These are phyloP conservation scores for Cladorhizidae sp. DNA, from an alignment of 37 sponge, comb jelly and placozoan species.

Conservation along the genomic window DNA sequence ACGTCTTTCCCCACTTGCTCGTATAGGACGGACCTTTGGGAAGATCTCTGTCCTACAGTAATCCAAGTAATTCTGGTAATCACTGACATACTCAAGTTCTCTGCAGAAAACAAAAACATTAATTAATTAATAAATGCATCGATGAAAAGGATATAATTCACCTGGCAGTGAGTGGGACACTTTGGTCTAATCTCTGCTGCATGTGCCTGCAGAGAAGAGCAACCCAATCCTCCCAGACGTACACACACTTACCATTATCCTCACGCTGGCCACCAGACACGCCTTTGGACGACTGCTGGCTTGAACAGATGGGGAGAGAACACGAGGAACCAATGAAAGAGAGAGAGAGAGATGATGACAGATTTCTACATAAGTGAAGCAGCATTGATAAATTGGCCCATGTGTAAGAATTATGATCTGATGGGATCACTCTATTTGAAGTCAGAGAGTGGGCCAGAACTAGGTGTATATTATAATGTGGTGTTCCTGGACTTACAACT, in stretches of 20 bases:
- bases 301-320: background rate
- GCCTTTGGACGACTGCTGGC: background rate
- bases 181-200: background rate
- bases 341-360: too few relatives aligned
- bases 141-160: background rate
- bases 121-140: background rate
- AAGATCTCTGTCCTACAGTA: conserved; percentile 24
- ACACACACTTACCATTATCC: background rate
- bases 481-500: conserved; percentile 32
- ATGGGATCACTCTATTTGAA: too few relatives aligned
- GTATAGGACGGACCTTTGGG: background rate
- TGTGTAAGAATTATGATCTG: too few relatives aligned
- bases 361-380: too few relatives aligned
- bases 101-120: background rate
- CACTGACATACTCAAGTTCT: conserved; percentile 11
- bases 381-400: too few relatives aligned
- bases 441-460: background rate
- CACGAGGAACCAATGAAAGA: background rate
- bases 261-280: background rate
- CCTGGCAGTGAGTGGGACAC: conserved; percentile 14
- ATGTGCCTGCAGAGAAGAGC: conserved; percentile 19
- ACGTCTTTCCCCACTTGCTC: too few relatives aligned
- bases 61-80: conserved; percentile 20
- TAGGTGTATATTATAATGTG: background rate
- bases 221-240: conserved; percentile 50